Percentiles rank a stretch among this genome's conserved stretches.
phyloP scores from a whole-genome alignment of 2,113 vertebrate species.

The Syngnathus floridae region DNA sequence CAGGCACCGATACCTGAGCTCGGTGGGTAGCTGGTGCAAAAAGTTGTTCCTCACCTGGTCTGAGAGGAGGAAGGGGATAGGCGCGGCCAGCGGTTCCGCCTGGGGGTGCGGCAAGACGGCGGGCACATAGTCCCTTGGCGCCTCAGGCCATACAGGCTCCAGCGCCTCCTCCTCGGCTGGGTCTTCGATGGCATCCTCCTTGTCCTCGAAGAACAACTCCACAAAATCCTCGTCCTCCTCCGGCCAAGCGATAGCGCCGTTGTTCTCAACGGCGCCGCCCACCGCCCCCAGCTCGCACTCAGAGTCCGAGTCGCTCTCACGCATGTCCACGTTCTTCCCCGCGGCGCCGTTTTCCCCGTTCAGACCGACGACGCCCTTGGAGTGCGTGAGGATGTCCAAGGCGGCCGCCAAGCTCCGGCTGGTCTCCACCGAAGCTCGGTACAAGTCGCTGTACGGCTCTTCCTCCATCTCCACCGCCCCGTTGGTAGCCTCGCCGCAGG shows the following conservation, averaged over 20 bases:
- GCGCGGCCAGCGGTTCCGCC: conserved; percentile 52
- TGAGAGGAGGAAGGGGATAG: conserved; percentile 63
- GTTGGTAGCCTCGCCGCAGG: conserved; percentile 67
- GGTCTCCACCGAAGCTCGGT: conserved; percentile 83
- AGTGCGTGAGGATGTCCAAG: conserved; percentile 85
- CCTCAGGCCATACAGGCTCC: conserved; percentile 48
- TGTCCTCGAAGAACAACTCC: conserved; percentile 72
- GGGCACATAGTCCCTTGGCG: conserved; percentile 70
- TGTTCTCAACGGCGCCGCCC: conserved; percentile 69
- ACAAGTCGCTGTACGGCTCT: conserved; percentile 83
- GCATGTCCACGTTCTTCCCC: conserved; percentile 66
- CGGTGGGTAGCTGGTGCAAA: conserved; percentile 71
- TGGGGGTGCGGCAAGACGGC: conserved; percentile 65
- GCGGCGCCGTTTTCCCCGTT: conserved; percentile 66
- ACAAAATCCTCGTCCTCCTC: conserved; percentile 75
- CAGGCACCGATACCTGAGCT: conserved; percentile 72
- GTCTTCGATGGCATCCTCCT: conserved; percentile 58
- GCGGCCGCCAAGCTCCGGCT: conserved; percentile 88
- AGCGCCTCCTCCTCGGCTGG: conserved; percentile 69
- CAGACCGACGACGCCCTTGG: conserved; percentile 79
- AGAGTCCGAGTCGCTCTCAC: conserved; percentile 68
- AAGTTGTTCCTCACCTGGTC: conserved; percentile 77
- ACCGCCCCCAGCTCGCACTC: conserved; percentile 82
- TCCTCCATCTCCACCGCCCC: conserved; percentile 79
- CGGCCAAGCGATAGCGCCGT: conserved; percentile 52